These are phyloP conservation scores for Sphaeridia pumilis DNA, from an alignment of 2,888 invertebrate genomes.

Conservation along the genomic window DNA sequence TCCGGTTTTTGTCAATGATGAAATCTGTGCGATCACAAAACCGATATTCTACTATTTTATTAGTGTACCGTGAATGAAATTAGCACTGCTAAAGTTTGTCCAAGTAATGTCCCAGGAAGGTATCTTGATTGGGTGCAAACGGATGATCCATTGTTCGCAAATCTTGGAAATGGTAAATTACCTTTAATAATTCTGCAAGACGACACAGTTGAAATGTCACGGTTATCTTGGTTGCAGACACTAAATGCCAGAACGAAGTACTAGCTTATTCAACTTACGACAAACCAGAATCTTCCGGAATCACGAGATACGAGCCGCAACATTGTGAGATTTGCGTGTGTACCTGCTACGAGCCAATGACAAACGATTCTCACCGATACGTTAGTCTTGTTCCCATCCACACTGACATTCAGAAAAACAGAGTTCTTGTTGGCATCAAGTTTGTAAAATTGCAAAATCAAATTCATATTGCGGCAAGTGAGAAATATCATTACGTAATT, in stretches of 20 bases:
- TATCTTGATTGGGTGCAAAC: slow-evolving; percentile 12
- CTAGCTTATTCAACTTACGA: no score
- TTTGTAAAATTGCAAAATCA: slow-evolving; percentile 13
- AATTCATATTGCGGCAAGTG: slow-evolving; percentile 14
- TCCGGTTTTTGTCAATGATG: no score
- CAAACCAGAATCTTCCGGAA: slow-evolving; percentile 14
- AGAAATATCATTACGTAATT: no score
- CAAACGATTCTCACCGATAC: slow-evolving; percentile 11
- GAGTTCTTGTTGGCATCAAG: slow-evolving; percentile 11
- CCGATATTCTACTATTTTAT: slow-evolving; percentile 1
- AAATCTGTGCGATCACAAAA: no score
- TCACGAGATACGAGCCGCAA: slow-evolving; percentile 15
- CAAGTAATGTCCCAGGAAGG: slow-evolving; percentile 6
- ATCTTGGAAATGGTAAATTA: slow-evolving; percentile 11
- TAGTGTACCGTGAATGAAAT: slow-evolving; percentile 13
- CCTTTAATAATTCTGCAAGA: no score
- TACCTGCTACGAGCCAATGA: slow-evolving; percentile 14
- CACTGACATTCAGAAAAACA: slow-evolving; percentile 7
- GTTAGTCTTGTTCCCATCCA: slow-evolving; percentile 13
- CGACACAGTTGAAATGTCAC: no score
- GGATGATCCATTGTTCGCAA: not conserved
- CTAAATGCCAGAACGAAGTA: not conserved
- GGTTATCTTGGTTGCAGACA: no score
- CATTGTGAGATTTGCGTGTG: slow-evolving; percentile 19
- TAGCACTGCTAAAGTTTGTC: slow-evolving; percentile 9